These are phyloP conservation scores for Leucoma salicis DNA, from an alignment of 2,888 invertebrate species.

Conservation along the genomic window DNA sequence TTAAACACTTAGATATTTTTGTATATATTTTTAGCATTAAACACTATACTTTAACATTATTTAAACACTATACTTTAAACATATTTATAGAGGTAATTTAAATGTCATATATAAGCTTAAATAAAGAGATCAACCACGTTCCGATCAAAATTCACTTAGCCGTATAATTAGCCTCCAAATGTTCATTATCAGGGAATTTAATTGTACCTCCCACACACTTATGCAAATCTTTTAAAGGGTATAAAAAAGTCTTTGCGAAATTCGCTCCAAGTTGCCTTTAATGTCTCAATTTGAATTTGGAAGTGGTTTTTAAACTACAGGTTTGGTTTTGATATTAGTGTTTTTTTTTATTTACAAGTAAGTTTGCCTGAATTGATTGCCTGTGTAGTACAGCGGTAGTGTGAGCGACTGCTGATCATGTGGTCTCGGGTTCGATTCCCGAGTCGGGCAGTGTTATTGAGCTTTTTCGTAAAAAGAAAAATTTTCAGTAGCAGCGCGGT, in stretches of 20 bases:
- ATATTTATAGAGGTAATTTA: neutral
- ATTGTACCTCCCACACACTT: constrained; percentile 49
- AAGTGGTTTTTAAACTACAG: constrained; percentile 37
- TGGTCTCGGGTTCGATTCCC: too few relatives aligned
- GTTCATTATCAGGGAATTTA: constrained; percentile 42
- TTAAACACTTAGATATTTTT: too few relatives aligned
- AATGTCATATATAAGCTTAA: neutral
- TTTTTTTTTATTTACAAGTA: too few relatives aligned
- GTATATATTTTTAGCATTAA: too few relatives aligned
- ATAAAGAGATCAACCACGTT: neutral
- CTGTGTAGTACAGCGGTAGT: too few relatives aligned
- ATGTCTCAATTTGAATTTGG: constrained; percentile 70
- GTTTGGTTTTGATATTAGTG: constrained; percentile 30
- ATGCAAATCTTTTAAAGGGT: constrained; percentile 54
- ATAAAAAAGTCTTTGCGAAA: constrained; percentile 57
- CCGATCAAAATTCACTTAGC: constrained; percentile 4
- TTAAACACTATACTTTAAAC: neutral
- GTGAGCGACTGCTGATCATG: too few relatives aligned
- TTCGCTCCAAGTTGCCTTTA: constrained; percentile 58
- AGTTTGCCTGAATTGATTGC: too few relatives aligned
- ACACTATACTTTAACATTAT: too few relatives aligned
- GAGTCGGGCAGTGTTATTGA: too few relatives aligned
- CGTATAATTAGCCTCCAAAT: constrained; percentile 17
- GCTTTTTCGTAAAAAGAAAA: too few relatives aligned
- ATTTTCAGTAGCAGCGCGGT: too few relatives aligned